These are phyloP conservation scores for Gymnobelideus leadbeateri DNA, from an alignment of 2,113 vertebrate genomes.

Conservation along the genomic window DNA sequence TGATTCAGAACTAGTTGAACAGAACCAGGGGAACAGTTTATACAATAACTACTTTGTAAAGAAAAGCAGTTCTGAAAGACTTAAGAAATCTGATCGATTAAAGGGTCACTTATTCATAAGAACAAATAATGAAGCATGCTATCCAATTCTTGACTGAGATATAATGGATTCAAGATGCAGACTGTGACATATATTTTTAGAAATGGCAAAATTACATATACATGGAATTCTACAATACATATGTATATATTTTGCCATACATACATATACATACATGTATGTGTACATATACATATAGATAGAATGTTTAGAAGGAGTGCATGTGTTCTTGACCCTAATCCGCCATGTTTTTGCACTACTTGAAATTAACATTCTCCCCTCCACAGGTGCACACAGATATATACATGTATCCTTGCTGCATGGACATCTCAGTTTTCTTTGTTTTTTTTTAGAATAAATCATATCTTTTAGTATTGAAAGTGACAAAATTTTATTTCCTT, in stretches of 20 bases:
- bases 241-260: background rate
- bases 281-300: background rate
- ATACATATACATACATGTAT: too few species aligned
- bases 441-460: background rate
- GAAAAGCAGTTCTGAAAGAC: background rate
- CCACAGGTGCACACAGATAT: background rate
- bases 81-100: background rate
- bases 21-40: background rate
- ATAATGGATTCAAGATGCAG: background rate
- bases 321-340: background rate
- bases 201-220: background rate
- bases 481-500: constrained; percentile 36
- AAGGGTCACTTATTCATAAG: background rate
- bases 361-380: background rate
- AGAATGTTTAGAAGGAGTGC: background rate
- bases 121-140: background rate
- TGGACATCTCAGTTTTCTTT: constrained; percentile 15
- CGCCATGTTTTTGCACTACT: background rate
- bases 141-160: background rate
- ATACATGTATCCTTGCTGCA: background rate
- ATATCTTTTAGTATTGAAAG: constrained; percentile 61
- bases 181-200: background rate
- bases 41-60: background rate
- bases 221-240: background rate
- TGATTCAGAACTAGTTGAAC: background rate